Conservation (phyloP, 2,888 invertebrate genomes). For the Julus scandinavius region DNA sequence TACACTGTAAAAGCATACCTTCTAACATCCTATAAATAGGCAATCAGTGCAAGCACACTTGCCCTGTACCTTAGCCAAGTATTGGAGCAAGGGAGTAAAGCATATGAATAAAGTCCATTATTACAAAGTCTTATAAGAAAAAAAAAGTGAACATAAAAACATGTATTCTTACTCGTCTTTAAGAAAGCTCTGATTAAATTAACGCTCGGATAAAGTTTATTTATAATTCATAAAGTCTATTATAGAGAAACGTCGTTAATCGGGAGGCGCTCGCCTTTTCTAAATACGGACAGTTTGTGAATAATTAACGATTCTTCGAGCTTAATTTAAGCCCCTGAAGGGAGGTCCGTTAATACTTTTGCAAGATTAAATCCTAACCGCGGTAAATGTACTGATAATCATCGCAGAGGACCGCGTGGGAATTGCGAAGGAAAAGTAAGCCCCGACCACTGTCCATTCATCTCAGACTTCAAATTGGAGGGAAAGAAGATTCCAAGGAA, state of each 20-base stretch:
- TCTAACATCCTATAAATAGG: background rate
- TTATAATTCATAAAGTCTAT: background rate
- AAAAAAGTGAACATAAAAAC: background rate
- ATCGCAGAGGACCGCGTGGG: background rate
- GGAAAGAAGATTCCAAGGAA: background rate
- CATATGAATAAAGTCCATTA: background rate
- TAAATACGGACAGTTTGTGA: background rate
- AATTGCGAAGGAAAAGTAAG: background rate
- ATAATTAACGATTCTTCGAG: slow-evolving; percentile 17
- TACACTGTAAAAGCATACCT: too few relatives aligned
- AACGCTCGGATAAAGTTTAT: background rate
- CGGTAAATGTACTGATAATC: slow-evolving; percentile 11
- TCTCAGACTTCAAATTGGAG: background rate
- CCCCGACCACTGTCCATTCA: background rate
- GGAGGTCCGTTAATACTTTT: slow-evolving; percentile 10
- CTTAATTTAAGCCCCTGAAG: slow-evolving; percentile 18
- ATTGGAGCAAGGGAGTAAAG: background rate
- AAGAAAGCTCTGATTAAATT: background rate
- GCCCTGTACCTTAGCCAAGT: background rate
- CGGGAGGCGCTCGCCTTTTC: background rate
- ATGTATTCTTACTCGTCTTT: background rate
- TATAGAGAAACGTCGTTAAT: background rate
- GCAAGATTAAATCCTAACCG: slow-evolving; percentile 18
- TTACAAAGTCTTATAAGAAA: background rate
- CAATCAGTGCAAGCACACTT: background rate